Evolutionary conservation across 2,888 invertebrate genomes (phyloP), one percentile per base, ranked within the genome.

Genomic region (Tachina grossa): DNA sequence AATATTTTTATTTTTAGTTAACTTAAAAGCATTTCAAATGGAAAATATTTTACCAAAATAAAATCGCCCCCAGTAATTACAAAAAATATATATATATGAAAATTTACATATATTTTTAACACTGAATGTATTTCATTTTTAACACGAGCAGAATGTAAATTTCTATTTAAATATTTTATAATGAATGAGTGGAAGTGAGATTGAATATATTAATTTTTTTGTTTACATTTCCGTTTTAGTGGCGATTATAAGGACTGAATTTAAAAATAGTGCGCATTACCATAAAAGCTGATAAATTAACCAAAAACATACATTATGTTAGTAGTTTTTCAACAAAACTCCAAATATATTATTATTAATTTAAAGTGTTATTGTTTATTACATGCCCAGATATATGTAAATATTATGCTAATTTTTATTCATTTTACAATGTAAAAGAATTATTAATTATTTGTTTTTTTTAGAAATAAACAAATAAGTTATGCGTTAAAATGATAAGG

Each of bases 321-420:
- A 31, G 31, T 31, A 31, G 31, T 31, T 31, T 31, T 31, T 6
- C 6, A 31, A 31, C 6, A 31, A 31, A 31, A 31, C 31, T 31
- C 31, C 31, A 31, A 6, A 31, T 31, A 31, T 31, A 31, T 31
- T 6, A 31, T 31, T 31, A 31, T 31, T 31, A 31, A 31, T 31
- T 31, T 31, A 6, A 31, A 31, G 45, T 11, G 45, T 45, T 31
- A 31, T 31, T 31, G 31, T 31, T 31, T 31, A 6, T 31, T 31
- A 31, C 31, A 31, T 31, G 31, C 31, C 6, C 31, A 31, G 0
- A 31, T 45, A 45, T 45, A 45, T 13, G 45, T 45, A 11, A 45
- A 45, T 45, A 71, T 83, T 76, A 77, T 83, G 76, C 49, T 76
- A 83, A 83, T 76, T 71, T 83, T 51, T 41, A 0, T 19, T 75